Evolutionary conservation across 2,113 vertebrate genomes (phyloP).

Genomic region (Potamarius usumacintae): DNA sequence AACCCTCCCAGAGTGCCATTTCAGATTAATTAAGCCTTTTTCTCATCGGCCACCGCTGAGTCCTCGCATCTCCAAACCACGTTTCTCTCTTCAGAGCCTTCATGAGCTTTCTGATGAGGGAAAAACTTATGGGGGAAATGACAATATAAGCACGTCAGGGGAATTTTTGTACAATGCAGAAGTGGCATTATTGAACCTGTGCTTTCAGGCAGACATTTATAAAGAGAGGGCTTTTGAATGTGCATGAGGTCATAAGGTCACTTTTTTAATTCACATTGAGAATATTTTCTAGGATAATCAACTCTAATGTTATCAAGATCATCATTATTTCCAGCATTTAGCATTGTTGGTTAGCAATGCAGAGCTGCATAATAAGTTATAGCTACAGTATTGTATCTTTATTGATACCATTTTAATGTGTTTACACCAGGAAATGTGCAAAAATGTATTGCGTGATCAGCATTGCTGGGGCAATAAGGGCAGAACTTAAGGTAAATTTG

Average conservation of each 20-base stretch:
- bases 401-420: neutral
- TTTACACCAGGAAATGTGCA: neutral
- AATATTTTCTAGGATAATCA: constrained; percentile 1
- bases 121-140: constrained; percentile 18
- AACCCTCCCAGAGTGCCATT: constrained; percentile 92
- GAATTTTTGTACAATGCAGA: constrained; percentile 3
- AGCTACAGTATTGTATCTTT: neutral
- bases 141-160: neutral
- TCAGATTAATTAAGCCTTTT: constrained; percentile 97
- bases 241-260: neutral
- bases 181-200: constrained; percentile 8
- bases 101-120: constrained; percentile 11
- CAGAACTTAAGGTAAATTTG: neutral
- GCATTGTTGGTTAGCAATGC: neutral
- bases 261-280: neutral
- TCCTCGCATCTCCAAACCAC: constrained; percentile 64
- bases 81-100: constrained; percentile 55
- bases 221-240: neutral
- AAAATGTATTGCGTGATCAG: neutral
- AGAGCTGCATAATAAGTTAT: neutral
- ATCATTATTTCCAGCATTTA: neutral
- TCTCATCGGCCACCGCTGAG: constrained; percentile 76
- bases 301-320: neutral
- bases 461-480: neutral
- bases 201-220: neutral